phyloP scores from a whole-genome alignment of 92 coral and sea anemone genomes.

The Palythoa caribaeorum region DNA sequence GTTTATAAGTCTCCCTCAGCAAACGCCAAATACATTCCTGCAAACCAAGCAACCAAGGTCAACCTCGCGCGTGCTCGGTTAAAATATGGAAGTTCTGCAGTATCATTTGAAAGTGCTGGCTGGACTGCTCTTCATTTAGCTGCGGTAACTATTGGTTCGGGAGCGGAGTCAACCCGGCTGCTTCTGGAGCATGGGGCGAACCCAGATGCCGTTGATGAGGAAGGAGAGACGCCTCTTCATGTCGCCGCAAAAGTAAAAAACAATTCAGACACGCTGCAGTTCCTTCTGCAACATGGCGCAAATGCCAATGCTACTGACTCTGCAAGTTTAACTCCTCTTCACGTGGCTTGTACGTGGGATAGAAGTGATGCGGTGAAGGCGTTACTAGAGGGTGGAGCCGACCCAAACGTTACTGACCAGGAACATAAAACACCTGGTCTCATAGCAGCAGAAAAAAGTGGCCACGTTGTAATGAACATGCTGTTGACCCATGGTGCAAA shows the following conservation, averaged over 20 bases:
- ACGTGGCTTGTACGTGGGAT: constrained; percentile 40
- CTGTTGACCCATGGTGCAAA: constrained; percentile 7
- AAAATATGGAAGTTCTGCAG: background rate
- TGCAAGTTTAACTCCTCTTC: constrained; percentile 29
- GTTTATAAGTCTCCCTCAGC: background rate
- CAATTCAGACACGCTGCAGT: constrained; percentile 6
- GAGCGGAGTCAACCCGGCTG: constrained; percentile 18
- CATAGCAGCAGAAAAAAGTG: constrained; percentile 23
- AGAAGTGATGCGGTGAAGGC: constrained; percentile 5
- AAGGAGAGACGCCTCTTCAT: constrained; percentile 37
- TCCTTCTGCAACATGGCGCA: constrained; percentile 18
- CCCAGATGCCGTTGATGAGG: constrained; percentile 31
- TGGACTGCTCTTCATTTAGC: constrained; percentile 36
- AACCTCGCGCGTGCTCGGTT: constrained; percentile 5
- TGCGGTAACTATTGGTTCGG: constrained; percentile 1
- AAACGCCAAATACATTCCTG: background rate
- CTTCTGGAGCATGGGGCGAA: constrained; percentile 23
- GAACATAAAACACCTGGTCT: constrained; percentile 19
- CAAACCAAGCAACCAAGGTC: constrained; percentile 1
- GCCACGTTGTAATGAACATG: constrained; percentile 1
- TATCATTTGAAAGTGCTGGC: constrained; percentile 23
- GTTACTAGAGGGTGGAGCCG: constrained; percentile 34
- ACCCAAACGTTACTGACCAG: background rate
- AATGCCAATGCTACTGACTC: constrained; percentile 22
- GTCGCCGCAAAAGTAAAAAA: constrained; percentile 25